Base-by-base conservation (phyloP, 2,888 invertebrate genomes). In the Sepioteuthis lessoniana region DNA sequence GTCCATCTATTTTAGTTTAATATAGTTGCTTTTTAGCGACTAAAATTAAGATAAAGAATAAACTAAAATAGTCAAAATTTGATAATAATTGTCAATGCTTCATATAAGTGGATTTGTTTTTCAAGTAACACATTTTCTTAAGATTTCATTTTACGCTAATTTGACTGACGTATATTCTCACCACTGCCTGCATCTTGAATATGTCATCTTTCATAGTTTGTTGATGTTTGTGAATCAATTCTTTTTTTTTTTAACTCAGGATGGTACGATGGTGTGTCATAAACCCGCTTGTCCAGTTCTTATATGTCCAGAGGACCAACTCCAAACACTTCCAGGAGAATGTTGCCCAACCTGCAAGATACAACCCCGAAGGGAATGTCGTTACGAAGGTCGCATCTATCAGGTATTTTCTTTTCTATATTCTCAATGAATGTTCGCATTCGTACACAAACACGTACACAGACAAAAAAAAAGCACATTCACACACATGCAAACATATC, bases 241-340 rank as follows among this genome's bases (percentile, higher is more conserved):
- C 25, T 35, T 10, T 76, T 76, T n/a, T 8, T n/a, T 8, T 35
- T 25, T 25, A 55, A 55, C n/a, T 16, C 16, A 96, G 96, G 95
- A 95, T 35, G 96, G 96, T 16, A 96, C 96, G 0, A 95, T 96
- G 21, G 94, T 96, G 8, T 97, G 97, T 95, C 95, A 95, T 8
- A 94, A 96, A 38, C 95, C 96, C 28, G 95, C 96, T 28, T 97
- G 97, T 94, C 96, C 96, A n/a, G 95, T 96, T 28, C 94, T 96
- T 37, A 94, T 96, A 55, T 97, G 97, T 94, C 94, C 95, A 10
- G 92, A 94, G 8, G 95, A 95, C 19, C 95, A 96, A 47, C 94
- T 95, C 50, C 92, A 95, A 47, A 94, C 95, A 47, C 76, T 94
- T 47, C 94, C 94, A 1, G 95, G 95, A 19, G 95, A 96, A 3